Conservation (phyloP, 2,113 vertebrate genomes). For the Periophthalmus modestus region DNA sequence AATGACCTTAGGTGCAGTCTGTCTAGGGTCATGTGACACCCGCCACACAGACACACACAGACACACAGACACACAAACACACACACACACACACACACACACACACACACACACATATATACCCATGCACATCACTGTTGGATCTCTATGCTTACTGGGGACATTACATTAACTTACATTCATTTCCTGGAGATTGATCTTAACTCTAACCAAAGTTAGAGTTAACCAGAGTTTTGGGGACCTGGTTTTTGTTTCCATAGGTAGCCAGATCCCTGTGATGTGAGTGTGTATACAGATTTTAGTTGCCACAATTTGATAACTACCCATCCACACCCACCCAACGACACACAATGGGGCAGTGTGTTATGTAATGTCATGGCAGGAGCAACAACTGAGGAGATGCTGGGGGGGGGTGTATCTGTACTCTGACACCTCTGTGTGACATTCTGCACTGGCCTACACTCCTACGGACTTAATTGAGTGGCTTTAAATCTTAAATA, state of each 20-base stretch:
- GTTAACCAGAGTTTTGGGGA: too few relatives aligned
- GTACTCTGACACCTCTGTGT: constrained; percentile 49
- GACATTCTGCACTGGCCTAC: constrained; percentile 46
- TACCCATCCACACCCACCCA: not conserved
- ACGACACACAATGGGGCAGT: constrained; percentile 14
- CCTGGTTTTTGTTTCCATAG: not conserved
- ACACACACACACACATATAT: too few relatives aligned
- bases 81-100: too few relatives aligned
- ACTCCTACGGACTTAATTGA: constrained; percentile 26
- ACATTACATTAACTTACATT: not conserved
- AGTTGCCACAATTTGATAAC: not conserved
- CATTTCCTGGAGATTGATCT: too few relatives aligned
- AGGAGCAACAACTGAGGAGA: constrained; percentile 19
- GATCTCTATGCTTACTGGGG: not conserved
- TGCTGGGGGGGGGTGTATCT: constrained; percentile 43
- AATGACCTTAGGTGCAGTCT: constrained; percentile 33
- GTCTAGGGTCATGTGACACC: constrained; percentile 55
- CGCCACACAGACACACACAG: too few relatives aligned
- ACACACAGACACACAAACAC: too few relatives aligned
- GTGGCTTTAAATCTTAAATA: constrained; percentile 17
- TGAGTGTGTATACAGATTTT: not conserved
- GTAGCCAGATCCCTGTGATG: not conserved
- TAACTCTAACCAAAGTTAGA: not conserved
- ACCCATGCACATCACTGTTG: too few relatives aligned
- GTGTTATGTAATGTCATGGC: constrained; percentile 48